phyloP scores from a whole-genome alignment of 2,888 invertebrate genomes.

The Hyposoter dolosus region DNA sequence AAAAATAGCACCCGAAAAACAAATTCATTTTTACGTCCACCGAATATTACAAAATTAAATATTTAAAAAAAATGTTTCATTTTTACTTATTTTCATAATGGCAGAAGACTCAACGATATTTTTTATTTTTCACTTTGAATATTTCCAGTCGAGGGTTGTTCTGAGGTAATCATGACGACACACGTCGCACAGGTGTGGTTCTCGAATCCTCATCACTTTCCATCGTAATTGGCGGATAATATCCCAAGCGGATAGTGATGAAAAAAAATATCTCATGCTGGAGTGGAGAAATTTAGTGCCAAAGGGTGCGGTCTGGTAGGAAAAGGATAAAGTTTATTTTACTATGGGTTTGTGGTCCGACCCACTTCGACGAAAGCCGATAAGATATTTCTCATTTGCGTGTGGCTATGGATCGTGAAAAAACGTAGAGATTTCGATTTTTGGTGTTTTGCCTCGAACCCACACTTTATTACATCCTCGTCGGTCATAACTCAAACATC shows the following conservation, averaged over 20 bases:
- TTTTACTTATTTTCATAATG: not conserved
- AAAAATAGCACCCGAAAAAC: not conserved
- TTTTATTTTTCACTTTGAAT: not conserved
- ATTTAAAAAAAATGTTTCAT: not conserved
- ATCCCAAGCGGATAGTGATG: not conserved
- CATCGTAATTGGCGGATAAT: not conserved
- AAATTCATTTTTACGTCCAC: no score
- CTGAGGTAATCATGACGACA: not conserved
- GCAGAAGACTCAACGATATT: not conserved
- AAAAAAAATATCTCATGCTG: constrained; percentile 22
- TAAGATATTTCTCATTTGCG: constrained; percentile 37
- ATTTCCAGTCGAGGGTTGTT: not conserved
- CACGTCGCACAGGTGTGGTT: constrained; percentile 14
- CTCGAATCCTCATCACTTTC: not conserved
- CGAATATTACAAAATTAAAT: not conserved
- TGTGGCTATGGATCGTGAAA: constrained; percentile 19
- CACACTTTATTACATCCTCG: not conserved
- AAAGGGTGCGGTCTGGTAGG: constrained; percentile 47
- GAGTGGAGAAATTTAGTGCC: constrained; percentile 32
- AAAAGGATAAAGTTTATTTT: constrained; percentile 13
- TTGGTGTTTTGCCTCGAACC: not conserved
- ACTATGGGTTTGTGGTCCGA: constrained; percentile 18
- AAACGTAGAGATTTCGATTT: constrained; percentile 15
- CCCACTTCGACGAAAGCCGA: constrained; percentile 32
- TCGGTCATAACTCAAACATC: not conserved